Percentiles rank a stretch among this genome's conserved stretches.
phyloP scores from a whole-genome alignment of 2,888 invertebrate genomes.

The Scaptomyza tumidula region DNA sequence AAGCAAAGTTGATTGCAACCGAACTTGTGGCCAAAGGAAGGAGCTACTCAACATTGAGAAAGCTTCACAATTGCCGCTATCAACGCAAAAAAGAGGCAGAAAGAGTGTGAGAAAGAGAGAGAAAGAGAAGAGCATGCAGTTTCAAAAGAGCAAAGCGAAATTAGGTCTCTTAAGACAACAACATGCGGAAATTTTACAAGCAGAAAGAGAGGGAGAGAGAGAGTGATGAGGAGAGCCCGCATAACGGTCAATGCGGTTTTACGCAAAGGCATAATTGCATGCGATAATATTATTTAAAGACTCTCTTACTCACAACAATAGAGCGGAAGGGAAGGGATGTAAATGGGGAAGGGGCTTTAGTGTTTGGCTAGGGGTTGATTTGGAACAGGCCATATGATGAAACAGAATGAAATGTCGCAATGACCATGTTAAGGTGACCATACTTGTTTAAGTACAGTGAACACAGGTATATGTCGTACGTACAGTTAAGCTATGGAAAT shows the following conservation, averaged over 20 bases:
- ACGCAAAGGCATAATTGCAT: slow-evolving; percentile 49
- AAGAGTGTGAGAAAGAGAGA: slow-evolving; percentile 2
- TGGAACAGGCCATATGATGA: slow-evolving; percentile 20
- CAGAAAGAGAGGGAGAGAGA: slow-evolving; percentile 1
- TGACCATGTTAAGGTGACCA: slow-evolving; percentile 48
- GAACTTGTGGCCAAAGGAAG: slow-evolving; percentile 62
- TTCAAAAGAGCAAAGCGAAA: slow-evolving; percentile 26
- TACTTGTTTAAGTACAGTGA: slow-evolving; percentile 25
- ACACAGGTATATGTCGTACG: no score
- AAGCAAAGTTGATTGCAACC: slow-evolving; percentile 67
- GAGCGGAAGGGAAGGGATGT: background rate
- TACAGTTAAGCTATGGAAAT: no score
- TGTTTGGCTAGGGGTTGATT: slow-evolving; percentile 46
- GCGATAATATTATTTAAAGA: slow-evolving; percentile 39
- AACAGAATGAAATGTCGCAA: slow-evolving; percentile 11
- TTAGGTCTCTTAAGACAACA: slow-evolving; percentile 36
- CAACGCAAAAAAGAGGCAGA: slow-evolving; percentile 14
- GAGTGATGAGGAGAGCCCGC: slow-evolving; percentile 3
- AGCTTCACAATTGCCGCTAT: slow-evolving; percentile 62
- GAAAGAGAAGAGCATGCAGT: slow-evolving; percentile 12
- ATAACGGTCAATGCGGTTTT: slow-evolving; percentile 58
- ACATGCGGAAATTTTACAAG: slow-evolving; percentile 45
- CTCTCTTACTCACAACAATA: background rate
- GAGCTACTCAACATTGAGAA: slow-evolving; percentile 50
- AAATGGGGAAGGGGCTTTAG: background rate